phyloP scores from a whole-genome alignment of 2,113 vertebrate species.

The Hydrochoerus hydrochaeris region DNA sequence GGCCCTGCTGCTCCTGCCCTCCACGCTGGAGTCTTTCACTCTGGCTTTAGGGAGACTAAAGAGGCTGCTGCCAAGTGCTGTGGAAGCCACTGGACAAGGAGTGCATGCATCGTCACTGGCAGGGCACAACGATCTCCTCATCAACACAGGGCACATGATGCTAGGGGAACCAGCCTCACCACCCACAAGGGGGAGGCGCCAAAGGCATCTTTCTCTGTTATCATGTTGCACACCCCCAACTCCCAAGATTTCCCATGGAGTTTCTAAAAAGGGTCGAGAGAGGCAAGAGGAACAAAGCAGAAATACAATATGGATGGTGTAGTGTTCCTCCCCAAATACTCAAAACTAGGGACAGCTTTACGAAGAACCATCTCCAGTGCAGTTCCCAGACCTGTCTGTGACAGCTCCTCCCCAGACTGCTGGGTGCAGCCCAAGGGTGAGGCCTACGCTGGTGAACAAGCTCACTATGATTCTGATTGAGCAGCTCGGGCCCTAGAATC shows the following conservation, averaged over 20 bases:
- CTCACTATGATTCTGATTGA: not conserved
- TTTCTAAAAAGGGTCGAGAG: accelerated
- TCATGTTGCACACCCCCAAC: accelerated
- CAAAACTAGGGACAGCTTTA: not conserved
- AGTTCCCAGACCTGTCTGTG: not conserved
- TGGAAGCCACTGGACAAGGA: not conserved
- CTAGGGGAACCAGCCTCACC: not conserved
- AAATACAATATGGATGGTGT: not conserved
- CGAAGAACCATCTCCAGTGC: not conserved
- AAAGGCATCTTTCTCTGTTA: accelerated
- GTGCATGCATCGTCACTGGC: accelerated
- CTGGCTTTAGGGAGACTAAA: not conserved
- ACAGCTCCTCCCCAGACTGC: not conserved
- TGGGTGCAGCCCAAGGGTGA: not conserved
- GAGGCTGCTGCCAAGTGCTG: not conserved
- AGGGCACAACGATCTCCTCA: not conserved
- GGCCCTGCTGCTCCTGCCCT: not conserved
- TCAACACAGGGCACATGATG: not conserved
- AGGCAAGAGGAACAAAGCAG: not conserved
- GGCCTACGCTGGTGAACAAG: not conserved
- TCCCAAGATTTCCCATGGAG: not conserved
- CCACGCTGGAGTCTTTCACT: not conserved
- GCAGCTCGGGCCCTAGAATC: not conserved
- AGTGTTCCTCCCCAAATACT: not conserved
- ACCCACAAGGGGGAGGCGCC: accelerated